Conservation (phyloP, 1,140 invertebrate species). For the Eupristina koningsbergeri region DNA sequence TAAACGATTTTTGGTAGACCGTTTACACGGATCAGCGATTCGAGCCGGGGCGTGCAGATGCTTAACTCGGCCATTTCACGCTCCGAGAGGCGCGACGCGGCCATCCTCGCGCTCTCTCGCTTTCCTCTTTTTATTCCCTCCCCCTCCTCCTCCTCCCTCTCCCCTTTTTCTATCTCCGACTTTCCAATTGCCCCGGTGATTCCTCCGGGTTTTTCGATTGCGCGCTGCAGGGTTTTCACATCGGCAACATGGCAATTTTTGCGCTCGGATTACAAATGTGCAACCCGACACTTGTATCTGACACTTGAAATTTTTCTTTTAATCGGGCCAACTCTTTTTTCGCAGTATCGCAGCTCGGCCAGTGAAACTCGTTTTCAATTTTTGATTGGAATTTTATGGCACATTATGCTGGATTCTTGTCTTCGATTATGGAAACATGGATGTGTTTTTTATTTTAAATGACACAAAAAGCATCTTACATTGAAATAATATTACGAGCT, state of each 20-base stretch:
- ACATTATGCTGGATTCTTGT: too few species aligned
- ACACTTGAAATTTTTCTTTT: too few species aligned
- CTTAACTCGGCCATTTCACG: slow-evolving; percentile 57
- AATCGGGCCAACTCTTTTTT: too few species aligned
- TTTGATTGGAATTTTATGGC: too few species aligned
- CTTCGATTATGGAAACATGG: too few species aligned
- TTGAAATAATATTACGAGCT: too few species aligned
- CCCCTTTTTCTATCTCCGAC: not conserved
- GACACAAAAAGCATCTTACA: too few species aligned
- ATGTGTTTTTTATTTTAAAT: too few species aligned
- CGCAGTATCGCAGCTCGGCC: too few species aligned
- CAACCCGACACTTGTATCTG: not conserved
- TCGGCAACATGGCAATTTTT: not conserved
- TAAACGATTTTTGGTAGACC: slow-evolving; percentile 51
- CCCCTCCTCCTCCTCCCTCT: not conserved
- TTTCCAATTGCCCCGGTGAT: not conserved
- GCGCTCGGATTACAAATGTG: not conserved
- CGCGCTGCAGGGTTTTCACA: not conserved
- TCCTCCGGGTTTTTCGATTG: slow-evolving; percentile 4
- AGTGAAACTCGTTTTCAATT: too few species aligned
- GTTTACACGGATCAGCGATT: slow-evolving; percentile 54
- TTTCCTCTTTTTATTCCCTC: slow-evolving; percentile 10
- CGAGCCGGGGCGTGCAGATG: slow-evolving; percentile 51
- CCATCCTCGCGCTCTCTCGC: slow-evolving; percentile 36
- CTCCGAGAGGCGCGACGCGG: slow-evolving; percentile 48